Evolutionary conservation across 2,797 vertebrate genomes (phyloP).

Genomic region (Podarcis lilfordi): DNA sequence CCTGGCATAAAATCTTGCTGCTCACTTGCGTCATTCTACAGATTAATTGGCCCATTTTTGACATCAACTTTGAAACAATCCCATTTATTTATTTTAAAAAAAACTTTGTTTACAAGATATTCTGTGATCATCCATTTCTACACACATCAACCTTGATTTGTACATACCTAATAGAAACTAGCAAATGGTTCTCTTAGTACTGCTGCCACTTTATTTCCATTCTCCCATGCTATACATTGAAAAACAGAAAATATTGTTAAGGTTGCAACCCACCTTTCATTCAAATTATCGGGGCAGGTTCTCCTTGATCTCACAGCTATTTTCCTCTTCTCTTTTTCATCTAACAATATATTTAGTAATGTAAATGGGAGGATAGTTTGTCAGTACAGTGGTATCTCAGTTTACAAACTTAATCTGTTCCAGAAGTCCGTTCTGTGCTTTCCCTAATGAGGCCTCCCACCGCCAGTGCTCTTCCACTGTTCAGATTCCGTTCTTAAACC

Average conservation of each 20-base stretch:
- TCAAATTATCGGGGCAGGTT: not conserved
- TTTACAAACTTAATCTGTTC: too few species aligned
- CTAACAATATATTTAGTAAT: not conserved
- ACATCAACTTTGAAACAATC: constrained; percentile 29
- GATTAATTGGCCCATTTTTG: constrained; percentile 22
- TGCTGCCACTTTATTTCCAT: not conserved
- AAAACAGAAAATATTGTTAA: not conserved
- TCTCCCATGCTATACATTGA: too few species aligned
- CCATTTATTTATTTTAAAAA: not conserved
- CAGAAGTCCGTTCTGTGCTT: too few species aligned
- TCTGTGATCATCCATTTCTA: constrained; percentile 7
- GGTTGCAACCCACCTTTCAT: not conserved
- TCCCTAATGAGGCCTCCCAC: too few species aligned
- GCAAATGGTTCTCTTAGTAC: not conserved
- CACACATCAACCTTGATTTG: not conserved
- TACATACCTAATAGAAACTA: constrained; percentile 19
- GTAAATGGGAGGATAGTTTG: not conserved
- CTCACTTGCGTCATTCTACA: not conserved
- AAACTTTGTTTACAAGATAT: not conserved
- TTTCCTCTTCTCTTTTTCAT: not conserved
- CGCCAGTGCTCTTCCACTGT: too few species aligned
- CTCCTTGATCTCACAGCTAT: not conserved
- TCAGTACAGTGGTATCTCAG: too few species aligned
- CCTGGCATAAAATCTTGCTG: constrained; percentile 17
- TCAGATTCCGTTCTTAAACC: too few species aligned